phyloP scores from a whole-genome alignment of 2,113 vertebrate genomes.

The Cromileptes altivelis region DNA sequence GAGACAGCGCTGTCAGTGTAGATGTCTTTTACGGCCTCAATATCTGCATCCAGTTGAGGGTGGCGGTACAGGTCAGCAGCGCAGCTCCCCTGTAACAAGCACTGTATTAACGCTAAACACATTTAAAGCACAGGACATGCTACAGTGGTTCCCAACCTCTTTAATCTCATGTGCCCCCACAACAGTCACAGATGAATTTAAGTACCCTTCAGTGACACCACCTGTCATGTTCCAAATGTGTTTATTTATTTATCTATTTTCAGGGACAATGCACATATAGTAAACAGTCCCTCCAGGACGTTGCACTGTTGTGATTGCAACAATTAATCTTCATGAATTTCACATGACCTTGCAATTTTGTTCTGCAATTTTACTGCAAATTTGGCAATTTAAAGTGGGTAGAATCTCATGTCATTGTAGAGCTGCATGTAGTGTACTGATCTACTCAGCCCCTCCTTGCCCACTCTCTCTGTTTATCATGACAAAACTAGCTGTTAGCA shows the following conservation, averaged over 20 bases:
- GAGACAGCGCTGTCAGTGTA: slow-evolving; percentile 97
- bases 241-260: background rate
- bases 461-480: too few species aligned
- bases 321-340: too few species aligned
- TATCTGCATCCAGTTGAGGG: slow-evolving; percentile 97
- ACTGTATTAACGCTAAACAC: slow-evolving; percentile 29
- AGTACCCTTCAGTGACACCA: background rate
- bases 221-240: background rate
- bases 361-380: too few species aligned
- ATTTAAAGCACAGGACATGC: background rate
- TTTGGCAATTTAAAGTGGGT: too few species aligned
- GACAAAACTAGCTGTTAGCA: too few species aligned
- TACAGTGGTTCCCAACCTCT: slow-evolving; percentile 9
- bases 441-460: too few species aligned
- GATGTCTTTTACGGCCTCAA: slow-evolving; percentile 98
- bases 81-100: slow-evolving; percentile 91
- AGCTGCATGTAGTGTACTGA: too few species aligned
- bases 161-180: slow-evolving; percentile 4
- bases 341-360: too few species aligned
- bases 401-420: too few species aligned
- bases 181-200: background rate
- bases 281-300: too few species aligned
- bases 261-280: background rate
- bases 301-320: too few species aligned
- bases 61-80: slow-evolving; percentile 97